Conservation (phyloP, 2,113 vertebrate genomes). For the Natator depressus region DNA sequence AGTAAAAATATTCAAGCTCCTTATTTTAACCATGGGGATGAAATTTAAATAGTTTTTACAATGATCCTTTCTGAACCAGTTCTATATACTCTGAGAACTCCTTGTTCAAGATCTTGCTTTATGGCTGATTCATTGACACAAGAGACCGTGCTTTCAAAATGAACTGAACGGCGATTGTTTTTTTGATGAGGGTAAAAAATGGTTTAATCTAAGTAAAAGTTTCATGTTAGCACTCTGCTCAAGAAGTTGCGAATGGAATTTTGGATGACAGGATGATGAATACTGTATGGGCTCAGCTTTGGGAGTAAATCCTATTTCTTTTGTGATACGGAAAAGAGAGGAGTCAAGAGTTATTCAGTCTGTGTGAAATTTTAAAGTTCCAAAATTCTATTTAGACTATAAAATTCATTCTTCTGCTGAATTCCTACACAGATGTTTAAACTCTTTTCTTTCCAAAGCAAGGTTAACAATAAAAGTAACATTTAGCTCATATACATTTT, state of each 20-base stretch:
- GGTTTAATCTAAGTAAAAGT: constrained; percentile 15
- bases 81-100: background rate
- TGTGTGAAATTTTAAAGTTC: background rate
- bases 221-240: background rate
- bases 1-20: background rate
- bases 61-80: background rate
- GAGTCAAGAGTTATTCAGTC: background rate
- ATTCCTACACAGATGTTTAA: background rate
- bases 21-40: background rate
- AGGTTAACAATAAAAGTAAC: background rate
- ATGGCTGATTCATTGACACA: background rate
- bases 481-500: background rate
- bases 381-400: background rate
- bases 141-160: constrained; percentile 10
- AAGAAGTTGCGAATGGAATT: background rate
- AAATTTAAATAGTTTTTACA: background rate
- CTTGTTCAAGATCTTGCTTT: background rate
- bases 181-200: constrained; percentile 30
- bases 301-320: background rate
- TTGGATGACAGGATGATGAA: background rate
- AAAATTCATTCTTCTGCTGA: background rate
- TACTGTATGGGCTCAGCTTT: background rate
- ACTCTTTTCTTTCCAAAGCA: background rate
- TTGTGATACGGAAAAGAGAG: background rate
- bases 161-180: background rate